A percentile compares a stretch with the other conserved stretches of the same genome.
Evolutionary conservation across 2,888 invertebrate species (phyloP).

Genomic region (Cryptophagus acutangulus): DNA sequence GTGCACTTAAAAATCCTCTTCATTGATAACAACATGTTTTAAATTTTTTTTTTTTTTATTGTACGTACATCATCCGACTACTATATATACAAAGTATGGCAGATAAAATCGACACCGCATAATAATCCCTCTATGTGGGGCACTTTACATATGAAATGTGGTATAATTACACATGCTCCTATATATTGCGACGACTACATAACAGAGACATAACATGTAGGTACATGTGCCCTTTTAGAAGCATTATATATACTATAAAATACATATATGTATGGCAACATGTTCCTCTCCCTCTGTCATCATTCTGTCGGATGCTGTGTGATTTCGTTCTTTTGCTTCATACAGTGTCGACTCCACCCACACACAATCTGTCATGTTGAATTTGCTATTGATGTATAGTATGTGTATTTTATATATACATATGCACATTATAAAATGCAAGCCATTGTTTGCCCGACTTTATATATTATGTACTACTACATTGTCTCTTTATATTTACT

Average conservation of each 20-base stretch:
- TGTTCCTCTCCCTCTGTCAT: neutral
- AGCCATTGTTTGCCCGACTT: no score
- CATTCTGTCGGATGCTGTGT: slow-evolving; percentile 2
- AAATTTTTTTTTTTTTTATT: no score
- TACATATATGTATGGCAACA: neutral
- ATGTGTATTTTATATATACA: neutral
- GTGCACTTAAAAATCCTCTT: slow-evolving; percentile 15
- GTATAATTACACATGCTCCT: slow-evolving; percentile 21
- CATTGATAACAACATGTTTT: slow-evolving; percentile 9
- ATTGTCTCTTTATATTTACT: no score
- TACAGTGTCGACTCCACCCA: slow-evolving; percentile 5
- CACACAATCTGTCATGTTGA: slow-evolving; percentile 7
- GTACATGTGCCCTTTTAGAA: slow-evolving; percentile 8
- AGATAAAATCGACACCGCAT: slow-evolving; percentile 23
- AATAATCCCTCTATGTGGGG: slow-evolving; percentile 16
- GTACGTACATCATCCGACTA: neutral
- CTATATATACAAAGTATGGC: slow-evolving; percentile 7
- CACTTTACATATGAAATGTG: slow-evolving; percentile 27
- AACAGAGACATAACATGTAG: no score
- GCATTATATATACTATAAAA: slow-evolving; percentile 2
- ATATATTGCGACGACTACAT: slow-evolving; percentile 9
- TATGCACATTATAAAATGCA: no score
- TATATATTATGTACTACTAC: no score
- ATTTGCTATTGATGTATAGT: slow-evolving; percentile 6
- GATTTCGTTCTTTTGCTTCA: slow-evolving; percentile 5